phyloP scores from a whole-genome alignment of 2,888 invertebrate species.

The Diaphora mendica region DNA sequence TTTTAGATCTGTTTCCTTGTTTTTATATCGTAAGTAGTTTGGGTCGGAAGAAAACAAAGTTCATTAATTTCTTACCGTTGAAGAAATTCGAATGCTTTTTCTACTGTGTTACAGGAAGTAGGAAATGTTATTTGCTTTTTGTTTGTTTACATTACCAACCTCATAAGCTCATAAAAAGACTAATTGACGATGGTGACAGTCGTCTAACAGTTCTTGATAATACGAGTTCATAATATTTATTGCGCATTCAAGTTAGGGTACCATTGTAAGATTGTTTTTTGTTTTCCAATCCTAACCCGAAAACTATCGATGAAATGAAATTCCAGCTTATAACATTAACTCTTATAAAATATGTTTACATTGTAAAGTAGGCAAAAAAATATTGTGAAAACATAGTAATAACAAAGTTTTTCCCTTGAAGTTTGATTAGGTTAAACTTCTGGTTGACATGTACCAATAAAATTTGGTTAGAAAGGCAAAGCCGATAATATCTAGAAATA shows the following conservation, averaged over 20 bases:
- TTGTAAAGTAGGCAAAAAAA: too few species aligned
- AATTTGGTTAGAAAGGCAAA: background rate
- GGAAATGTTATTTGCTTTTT: background rate
- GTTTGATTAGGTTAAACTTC: background rate
- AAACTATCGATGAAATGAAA: background rate
- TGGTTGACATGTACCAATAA: background rate
- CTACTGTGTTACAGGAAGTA: background rate
- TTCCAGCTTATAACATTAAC: too few species aligned
- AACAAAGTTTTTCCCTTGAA: background rate
- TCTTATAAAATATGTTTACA: background rate
- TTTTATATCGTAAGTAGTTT: constrained; percentile 10
- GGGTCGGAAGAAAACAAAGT: background rate
- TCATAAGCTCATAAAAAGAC: background rate
- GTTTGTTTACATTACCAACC: background rate
- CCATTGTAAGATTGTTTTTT: background rate
- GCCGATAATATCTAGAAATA: background rate
- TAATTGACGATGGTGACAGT: background rate
- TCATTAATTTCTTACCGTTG: background rate
- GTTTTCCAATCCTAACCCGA: background rate
- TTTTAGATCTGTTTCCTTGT: constrained; percentile 30
- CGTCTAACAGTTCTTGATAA: background rate
- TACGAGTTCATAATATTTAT: background rate
- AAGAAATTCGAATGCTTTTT: background rate
- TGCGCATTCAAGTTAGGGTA: background rate
- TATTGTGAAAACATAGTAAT: too few species aligned